Conservation (phyloP, 2,113 vertebrate genomes). For the Dunckerocampus dactyliophorus region DNA sequence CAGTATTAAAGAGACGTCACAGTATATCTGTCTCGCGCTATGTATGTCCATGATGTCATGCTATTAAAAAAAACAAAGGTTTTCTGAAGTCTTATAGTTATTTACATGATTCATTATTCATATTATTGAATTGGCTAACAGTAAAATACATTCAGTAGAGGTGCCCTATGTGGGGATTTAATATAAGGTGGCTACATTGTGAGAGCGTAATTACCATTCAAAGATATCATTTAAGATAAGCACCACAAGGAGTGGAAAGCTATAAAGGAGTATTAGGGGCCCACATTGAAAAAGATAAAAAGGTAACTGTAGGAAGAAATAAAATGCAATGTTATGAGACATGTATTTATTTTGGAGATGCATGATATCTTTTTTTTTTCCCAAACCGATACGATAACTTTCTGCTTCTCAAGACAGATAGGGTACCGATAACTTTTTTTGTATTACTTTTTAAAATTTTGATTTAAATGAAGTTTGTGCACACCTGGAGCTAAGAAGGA, state of each 20-base stretch:
- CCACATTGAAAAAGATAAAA: constrained; percentile 1
- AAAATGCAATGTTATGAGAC: neutral
- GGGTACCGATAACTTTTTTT: too few species aligned
- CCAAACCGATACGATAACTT: too few species aligned
- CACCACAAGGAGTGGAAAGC: constrained; percentile 21
- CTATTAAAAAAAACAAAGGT: neutral
- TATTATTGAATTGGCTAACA: neutral
- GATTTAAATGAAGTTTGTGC: too few species aligned
- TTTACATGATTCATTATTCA: neutral
- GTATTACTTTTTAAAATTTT: too few species aligned
- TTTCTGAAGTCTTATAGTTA: neutral
- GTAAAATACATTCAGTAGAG: constrained; percentile 16
- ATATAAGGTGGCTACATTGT: constrained; percentile 19
- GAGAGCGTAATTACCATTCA: neutral
- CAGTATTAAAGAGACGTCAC: neutral
- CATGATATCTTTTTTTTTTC: too few species aligned
- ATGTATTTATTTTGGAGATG: too few species aligned
- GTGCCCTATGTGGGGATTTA: neutral
- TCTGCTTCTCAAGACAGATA: too few species aligned
- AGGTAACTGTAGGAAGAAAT: neutral
- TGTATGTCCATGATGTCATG: too few species aligned
- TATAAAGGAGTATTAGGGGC: neutral
- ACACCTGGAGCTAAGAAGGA: too few species aligned
- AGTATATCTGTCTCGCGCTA: neutral
- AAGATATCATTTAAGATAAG: constrained; percentile 7